Evolutionary conservation across 2,797 vertebrate genomes (phyloP).

Genomic region (Ibycter americanus): DNA sequence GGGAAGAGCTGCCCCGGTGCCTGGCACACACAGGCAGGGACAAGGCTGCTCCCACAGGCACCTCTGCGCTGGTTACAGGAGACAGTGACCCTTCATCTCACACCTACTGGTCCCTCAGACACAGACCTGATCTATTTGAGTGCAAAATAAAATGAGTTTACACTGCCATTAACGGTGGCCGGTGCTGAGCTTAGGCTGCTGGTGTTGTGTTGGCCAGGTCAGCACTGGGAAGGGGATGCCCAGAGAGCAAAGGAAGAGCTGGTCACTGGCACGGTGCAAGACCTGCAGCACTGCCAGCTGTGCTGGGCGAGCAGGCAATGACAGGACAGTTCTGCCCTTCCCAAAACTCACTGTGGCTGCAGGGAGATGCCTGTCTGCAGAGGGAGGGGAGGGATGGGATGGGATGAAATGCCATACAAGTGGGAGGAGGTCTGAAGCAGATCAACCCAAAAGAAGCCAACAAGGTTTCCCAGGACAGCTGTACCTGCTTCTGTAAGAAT

Average conservation of each 20-base stretch:
- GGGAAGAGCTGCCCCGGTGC: background rate
- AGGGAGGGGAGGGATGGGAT: background rate
- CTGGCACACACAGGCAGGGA: rapidly evolving
- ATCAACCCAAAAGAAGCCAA: background rate
- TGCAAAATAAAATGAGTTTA: background rate
- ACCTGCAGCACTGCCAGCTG: background rate
- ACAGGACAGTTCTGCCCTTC: background rate
- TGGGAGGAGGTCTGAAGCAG: rapidly evolving
- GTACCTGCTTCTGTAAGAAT: background rate
- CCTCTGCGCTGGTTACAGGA: background rate
- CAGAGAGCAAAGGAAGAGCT: background rate
- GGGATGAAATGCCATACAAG: no score
- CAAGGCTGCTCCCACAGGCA: background rate
- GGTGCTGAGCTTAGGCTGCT: background rate
- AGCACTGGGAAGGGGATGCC: rapidly evolving
- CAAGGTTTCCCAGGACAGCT: background rate
- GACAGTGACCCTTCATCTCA: background rate
- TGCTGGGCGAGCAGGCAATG: background rate
- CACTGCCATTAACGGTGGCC: rapidly evolving
- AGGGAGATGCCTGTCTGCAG: background rate
- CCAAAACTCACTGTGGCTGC: background rate
- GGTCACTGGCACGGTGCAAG: rapidly evolving
- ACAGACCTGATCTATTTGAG: background rate
- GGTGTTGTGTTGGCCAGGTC: rapidly evolving
- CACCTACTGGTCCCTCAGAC: background rate